Conservation (phyloP, 2,797 vertebrate genomes). For the Anabas testudineus region DNA sequence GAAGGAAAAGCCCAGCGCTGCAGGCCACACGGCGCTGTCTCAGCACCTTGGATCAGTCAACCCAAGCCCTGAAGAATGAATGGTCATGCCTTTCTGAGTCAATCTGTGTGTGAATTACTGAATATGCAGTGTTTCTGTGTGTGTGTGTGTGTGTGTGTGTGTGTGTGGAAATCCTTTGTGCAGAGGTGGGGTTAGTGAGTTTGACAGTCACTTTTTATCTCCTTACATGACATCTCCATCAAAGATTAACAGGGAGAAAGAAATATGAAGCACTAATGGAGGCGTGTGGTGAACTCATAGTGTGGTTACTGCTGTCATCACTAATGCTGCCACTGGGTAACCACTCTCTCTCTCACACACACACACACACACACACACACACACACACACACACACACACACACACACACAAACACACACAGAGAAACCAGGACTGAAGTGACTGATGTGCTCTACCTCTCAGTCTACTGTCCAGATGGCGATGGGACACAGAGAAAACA, state of each 20-base stretch:
- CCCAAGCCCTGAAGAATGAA: conserved; percentile 7
- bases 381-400: conserved; percentile 20
- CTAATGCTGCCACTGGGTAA: conserved; percentile 36
- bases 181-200: conserved; percentile 12
- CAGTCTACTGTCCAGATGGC: conserved; percentile 28
- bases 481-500: background rate
- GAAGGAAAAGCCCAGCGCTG: conserved; percentile 3
- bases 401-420: background rate
- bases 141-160: conserved; percentile 8
- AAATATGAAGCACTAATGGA: conserved; percentile 59
- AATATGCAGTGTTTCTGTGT: background rate
- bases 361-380: too few species aligned
- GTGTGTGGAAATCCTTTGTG: background rate
- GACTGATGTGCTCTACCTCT: conserved; percentile 18
- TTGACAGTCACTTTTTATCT: conserved; percentile 49
- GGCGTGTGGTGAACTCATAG: conserved; percentile 24
- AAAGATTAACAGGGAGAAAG: conserved; percentile 60
- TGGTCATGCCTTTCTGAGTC: conserved; percentile 18
- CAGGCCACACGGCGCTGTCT: background rate
- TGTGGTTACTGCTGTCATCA: conserved; percentile 47
- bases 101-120: conserved; percentile 7
- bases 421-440: conserved; percentile 10
- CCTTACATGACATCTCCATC: conserved; percentile 54
- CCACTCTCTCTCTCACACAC: conserved; percentile 17
- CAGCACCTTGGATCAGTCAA: background rate